Conservation (phyloP, 1,140 invertebrate species). For the Ceratina japonica region DNA sequence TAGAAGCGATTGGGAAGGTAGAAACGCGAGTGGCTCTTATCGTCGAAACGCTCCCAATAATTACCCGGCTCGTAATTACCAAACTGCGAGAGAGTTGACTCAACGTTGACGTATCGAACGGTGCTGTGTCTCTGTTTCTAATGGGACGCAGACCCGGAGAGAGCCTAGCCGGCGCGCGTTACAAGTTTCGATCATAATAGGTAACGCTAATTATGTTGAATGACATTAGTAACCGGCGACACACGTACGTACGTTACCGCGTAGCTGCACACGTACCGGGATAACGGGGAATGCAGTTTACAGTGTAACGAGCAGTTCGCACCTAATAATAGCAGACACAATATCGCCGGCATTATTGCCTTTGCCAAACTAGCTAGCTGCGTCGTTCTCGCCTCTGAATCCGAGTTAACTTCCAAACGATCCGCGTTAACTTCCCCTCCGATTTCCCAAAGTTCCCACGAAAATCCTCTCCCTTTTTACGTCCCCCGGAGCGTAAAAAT, state of each 20-base stretch:
- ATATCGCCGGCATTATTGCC: constrained; percentile 37
- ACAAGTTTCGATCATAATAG: constrained; percentile 53
- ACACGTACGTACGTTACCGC: not conserved
- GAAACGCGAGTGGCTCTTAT: not conserved
- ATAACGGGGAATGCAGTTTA: constrained; percentile 38
- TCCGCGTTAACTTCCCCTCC: not conserved
- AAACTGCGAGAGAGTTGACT: constrained; percentile 22
- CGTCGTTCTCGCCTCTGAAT: constrained; percentile 10
- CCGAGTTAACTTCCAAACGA: constrained; percentile 13
- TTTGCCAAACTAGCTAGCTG: constrained; percentile 17
- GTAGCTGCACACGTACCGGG: not conserved
- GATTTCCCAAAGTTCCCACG: no score
- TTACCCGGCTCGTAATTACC: constrained; percentile 30
- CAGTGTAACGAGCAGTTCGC: constrained; percentile 58
- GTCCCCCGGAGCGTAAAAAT: no score
- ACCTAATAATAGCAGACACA: constrained; percentile 53
- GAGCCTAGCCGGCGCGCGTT: not conserved
- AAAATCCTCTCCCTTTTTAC: no score
- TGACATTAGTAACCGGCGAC: constrained; percentile 51
- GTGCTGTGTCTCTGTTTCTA: constrained; percentile 33
- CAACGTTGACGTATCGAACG: constrained; percentile 37
- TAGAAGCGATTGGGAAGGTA: no score
- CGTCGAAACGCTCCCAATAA: constrained; percentile 30
- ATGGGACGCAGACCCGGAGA: constrained; percentile 16
- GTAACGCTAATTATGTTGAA: constrained; percentile 59